Percentiles rank a stretch among this genome's conserved stretches.
Evolutionary conservation across 2,797 vertebrate genomes (phyloP).

Genomic region (Lagodon rhomboides): DNA sequence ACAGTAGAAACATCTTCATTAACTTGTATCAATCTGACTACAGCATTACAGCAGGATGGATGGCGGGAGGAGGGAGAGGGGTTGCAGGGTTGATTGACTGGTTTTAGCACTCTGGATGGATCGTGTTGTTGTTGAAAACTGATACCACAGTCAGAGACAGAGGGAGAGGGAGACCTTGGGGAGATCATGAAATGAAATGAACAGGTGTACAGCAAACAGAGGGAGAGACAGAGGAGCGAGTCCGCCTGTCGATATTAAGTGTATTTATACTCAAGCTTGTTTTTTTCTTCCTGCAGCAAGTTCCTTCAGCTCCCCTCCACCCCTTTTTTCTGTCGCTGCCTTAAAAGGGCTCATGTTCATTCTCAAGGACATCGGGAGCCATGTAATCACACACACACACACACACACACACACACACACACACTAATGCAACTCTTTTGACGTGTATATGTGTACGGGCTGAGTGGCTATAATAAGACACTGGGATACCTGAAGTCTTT

Average conservation of each 20-base stretch:
- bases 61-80: slow-evolving; percentile 1
- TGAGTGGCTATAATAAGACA: not conserved
- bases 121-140: slow-evolving; percentile 77
- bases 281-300: slow-evolving; percentile 51
- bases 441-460: not conserved
- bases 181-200: slow-evolving; percentile 73
- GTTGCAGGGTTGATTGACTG: slow-evolving; percentile 58
- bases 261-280: slow-evolving; percentile 80
- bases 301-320: slow-evolving; percentile 54
- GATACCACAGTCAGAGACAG: slow-evolving; percentile 71
- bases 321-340: slow-evolving; percentile 63
- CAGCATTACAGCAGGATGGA: slow-evolving; percentile 39
- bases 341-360: slow-evolving; percentile 74
- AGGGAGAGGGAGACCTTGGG: slow-evolving; percentile 78
- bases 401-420: too few relatives aligned
- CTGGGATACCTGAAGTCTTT: not conserved
- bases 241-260: slow-evolving; percentile 64
- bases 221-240: slow-evolving; percentile 61
- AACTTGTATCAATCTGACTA: slow-evolving; percentile 34
- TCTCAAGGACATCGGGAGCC: slow-evolving; percentile 66
- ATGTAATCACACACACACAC: not conserved
- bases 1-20: slow-evolving; percentile 13
- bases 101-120: slow-evolving; percentile 69
- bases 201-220: slow-evolving; percentile 74
- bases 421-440: not conserved